These are phyloP conservation scores for Montipora efflorescens DNA, from an alignment of 64 coral and sea anemone species.

Conservation along the genomic window DNA sequence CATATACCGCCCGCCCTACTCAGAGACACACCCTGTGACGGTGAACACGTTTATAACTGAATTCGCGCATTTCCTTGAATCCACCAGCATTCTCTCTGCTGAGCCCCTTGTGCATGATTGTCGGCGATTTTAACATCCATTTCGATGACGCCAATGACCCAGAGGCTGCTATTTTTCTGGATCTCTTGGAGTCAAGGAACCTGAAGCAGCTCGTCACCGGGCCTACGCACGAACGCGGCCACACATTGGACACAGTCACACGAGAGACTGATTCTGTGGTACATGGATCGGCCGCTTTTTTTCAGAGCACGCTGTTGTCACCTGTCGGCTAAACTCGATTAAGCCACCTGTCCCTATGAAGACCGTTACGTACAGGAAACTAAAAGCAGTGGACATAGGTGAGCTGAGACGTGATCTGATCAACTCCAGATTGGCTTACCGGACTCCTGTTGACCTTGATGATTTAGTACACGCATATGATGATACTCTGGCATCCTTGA, in stretches of 20 bases:
- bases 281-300: slow-evolving; percentile 10
- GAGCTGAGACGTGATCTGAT: slow-evolving; percentile 9
- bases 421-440: background rate
- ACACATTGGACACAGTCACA: slow-evolving; percentile 2
- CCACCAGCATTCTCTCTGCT: too few species aligned
- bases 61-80: too few species aligned
- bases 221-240: slow-evolving; percentile 21
- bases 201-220: background rate
- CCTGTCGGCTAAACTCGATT: background rate
- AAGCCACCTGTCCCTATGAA: background rate
- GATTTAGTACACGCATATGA: background rate
- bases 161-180: background rate
- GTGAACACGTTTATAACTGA: too few species aligned
- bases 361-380: background rate
- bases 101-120: too few species aligned
- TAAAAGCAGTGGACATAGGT: slow-evolving; percentile 1
- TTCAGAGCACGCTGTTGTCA: slow-evolving; percentile 14
- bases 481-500: background rate
- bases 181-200: slow-evolving; percentile 27
- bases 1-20: slow-evolving; percentile 4
- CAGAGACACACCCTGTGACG: slow-evolving; percentile 8
- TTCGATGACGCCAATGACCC: background rate
- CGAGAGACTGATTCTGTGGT: slow-evolving; percentile 3
- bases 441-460: background rate
- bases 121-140: slow-evolving; percentile 20